Evolutionary conservation across 2,888 invertebrate species (phyloP).

Genomic region (Acholoe squamosa): DNA sequence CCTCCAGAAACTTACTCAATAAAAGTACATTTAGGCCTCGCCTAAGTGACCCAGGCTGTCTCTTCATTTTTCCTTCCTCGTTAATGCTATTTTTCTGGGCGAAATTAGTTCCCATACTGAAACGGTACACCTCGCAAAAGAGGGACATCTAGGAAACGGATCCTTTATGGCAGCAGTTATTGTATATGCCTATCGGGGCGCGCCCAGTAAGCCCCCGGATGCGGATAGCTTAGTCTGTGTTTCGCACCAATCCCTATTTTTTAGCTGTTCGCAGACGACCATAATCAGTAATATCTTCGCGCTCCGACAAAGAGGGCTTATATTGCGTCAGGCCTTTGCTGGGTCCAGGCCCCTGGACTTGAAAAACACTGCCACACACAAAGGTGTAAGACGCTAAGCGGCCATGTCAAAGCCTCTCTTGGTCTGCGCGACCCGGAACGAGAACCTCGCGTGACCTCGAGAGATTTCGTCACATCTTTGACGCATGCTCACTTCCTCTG

Average conservation of each 20-base stretch:
- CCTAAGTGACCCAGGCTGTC: no score
- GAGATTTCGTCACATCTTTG: background rate
- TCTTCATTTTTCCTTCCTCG: no score
- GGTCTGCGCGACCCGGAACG: slow-evolving; percentile 11
- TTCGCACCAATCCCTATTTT: background rate
- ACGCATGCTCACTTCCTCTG: slow-evolving; percentile 1
- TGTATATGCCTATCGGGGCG: background rate
- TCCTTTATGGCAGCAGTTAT: background rate
- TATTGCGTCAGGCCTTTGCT: background rate
- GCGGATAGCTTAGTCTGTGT: background rate
- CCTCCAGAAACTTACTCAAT: no score
- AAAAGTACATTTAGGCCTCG: no score
- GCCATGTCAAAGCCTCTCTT: slow-evolving; percentile 6
- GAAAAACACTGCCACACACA: background rate
- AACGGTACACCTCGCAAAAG: no score
- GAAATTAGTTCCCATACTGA: no score
- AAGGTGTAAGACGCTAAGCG: slow-evolving; percentile 46
- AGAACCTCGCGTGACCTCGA: slow-evolving; percentile 27
- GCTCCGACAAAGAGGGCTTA: background rate
- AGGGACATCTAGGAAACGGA: no score
- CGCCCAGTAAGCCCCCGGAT: background rate
- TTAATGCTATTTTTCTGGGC: no score
- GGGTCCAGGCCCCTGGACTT: background rate
- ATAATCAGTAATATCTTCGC: slow-evolving; percentile 32
- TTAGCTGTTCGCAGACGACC: background rate